Conservation (phyloP, 1,140 invertebrate genomes). For the Bombus consobrinus region DNA sequence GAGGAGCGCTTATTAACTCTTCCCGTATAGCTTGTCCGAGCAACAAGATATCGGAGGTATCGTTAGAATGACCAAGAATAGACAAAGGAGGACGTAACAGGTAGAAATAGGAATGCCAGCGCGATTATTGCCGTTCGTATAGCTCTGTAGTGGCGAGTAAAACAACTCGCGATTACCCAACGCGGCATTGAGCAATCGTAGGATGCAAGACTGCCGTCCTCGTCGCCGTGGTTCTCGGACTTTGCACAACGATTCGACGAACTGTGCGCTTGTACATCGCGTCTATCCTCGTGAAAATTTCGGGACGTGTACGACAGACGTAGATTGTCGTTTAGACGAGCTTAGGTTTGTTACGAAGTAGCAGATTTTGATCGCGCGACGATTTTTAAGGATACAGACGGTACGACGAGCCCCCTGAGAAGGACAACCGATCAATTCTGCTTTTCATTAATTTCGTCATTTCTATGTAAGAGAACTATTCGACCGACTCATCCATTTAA, state of each 20-base stretch:
- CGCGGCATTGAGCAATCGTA: constrained; percentile 62
- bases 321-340: background rate
- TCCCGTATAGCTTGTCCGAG: too few species aligned
- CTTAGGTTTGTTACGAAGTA: too few species aligned
- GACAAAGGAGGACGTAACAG: constrained; percentile 53
- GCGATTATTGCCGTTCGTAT: constrained; percentile 58
- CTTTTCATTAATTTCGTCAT: too few species aligned
- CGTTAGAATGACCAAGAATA: background rate
- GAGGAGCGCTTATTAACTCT: background rate
- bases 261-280: background rate
- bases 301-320: background rate
- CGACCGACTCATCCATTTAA: too few species aligned
- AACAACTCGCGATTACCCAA: constrained; percentile 60
- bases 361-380: background rate
- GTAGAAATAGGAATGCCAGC: constrained; percentile 60
- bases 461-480: too few species aligned
- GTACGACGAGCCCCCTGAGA: fast-evolving
- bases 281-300: background rate
- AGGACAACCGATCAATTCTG: too few species aligned
- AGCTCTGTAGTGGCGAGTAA: constrained; percentile 43
- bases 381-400: too few species aligned
- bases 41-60: background rate
- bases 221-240: constrained; percentile 8
- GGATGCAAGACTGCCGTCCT: constrained; percentile 27
- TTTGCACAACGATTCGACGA: constrained; percentile 59